Percentiles rank a stretch among this genome's conserved stretches.
phyloP scores from a whole-genome alignment of 2,113 vertebrate genomes.

The Alaudala cheleensis region DNA sequence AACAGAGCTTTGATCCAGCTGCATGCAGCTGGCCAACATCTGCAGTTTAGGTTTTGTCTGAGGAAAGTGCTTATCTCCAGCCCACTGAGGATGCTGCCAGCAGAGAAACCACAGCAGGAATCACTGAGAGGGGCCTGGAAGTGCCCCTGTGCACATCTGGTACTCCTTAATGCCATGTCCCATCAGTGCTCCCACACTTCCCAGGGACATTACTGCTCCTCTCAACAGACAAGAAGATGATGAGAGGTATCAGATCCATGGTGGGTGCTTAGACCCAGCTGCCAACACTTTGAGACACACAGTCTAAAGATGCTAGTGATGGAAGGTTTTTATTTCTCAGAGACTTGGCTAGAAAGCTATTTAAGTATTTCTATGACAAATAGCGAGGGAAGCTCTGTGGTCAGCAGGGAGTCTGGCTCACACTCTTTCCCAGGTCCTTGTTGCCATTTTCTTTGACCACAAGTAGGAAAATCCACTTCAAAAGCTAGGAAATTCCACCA shows the following conservation, averaged over 20 bases:
- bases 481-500: slow-evolving; percentile 45
- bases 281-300: background rate
- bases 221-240: background rate
- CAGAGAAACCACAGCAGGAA: background rate
- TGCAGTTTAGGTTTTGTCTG: background rate
- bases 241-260: background rate
- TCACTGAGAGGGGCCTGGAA: background rate
- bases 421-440: background rate
- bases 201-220: background rate
- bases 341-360: background rate
- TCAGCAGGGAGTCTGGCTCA: background rate
- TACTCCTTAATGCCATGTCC: background rate
- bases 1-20: background rate
- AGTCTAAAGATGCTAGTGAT: background rate
- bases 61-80: background rate
- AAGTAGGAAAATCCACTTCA: slow-evolving; percentile 18
- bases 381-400: background rate
- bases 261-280: background rate
- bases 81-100: background rate
- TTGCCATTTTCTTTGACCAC: slow-evolving; percentile 15
- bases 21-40: background rate
- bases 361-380: slow-evolving; percentile 1
- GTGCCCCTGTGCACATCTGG: background rate
- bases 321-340: background rate
- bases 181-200: background rate